phyloP scores from a whole-genome alignment of 2,797 vertebrate genomes.

The Delichon dasypus region DNA sequence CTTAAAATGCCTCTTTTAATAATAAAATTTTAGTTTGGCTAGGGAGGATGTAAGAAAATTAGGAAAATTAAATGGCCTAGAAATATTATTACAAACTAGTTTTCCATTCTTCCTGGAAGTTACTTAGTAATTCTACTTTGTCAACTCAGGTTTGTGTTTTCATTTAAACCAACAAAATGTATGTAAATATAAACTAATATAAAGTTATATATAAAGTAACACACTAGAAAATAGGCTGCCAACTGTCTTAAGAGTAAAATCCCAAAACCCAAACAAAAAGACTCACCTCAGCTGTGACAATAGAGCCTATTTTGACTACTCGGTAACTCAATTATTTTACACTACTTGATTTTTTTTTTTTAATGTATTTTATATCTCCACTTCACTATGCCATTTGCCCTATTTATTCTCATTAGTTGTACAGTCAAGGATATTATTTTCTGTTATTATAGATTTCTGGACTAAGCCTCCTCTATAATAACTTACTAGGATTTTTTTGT shows the following conservation, averaged over 20 bases:
- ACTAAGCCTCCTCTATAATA: background rate
- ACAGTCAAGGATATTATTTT: background rate
- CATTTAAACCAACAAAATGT: background rate
- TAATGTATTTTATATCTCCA: background rate
- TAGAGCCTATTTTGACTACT: background rate
- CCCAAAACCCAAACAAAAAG: background rate
- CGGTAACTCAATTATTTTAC: background rate
- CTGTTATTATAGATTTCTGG: background rate
- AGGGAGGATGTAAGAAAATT: background rate
- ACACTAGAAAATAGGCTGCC: background rate
- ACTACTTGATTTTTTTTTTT: background rate
- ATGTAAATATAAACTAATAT: background rate
- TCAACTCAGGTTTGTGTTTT: background rate
- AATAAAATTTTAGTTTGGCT: background rate
- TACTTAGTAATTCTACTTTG: background rate
- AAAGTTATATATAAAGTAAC: background rate
- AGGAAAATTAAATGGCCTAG: background rate
- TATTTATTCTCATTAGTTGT: background rate
- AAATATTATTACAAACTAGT: background rate
- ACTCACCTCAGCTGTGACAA: background rate
- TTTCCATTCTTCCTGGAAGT: background rate
- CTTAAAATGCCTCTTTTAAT: background rate
- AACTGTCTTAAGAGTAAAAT: background rate
- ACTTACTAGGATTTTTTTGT: background rate
- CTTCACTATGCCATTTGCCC: background rate